Conservation (phyloP, 2,113 vertebrate genomes). For the Crotalus helleri region DNA sequence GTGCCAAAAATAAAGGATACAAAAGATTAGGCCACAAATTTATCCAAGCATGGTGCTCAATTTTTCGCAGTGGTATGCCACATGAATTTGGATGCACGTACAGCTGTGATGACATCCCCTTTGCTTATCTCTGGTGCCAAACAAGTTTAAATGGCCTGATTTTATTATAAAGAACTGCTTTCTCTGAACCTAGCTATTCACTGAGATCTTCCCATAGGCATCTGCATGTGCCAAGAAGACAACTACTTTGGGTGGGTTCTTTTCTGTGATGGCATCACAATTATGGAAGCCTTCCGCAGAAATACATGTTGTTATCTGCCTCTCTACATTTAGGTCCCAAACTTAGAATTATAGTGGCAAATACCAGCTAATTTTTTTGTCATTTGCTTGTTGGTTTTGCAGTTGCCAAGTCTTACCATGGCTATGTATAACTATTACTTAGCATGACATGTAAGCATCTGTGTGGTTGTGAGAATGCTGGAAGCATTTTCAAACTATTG, state of each 20-base stretch:
- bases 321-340: not conserved
- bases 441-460: not conserved
- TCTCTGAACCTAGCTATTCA: not conserved
- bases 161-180: not conserved
- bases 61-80: not conserved
- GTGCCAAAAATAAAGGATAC: not conserved
- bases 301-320: not conserved
- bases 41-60: not conserved
- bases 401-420: not conserved
- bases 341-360: not conserved
- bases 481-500: not conserved
- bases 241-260: not conserved
- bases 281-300: not conserved
- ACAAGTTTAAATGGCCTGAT: not conserved
- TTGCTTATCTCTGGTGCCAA: not conserved
- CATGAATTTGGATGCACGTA: not conserved
- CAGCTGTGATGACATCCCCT: not conserved
- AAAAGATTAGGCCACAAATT: not conserved
- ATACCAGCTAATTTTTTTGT: not conserved
- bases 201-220: not conserved
- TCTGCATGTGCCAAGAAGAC: not conserved
- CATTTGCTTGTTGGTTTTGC: not conserved
- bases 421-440: not conserved
- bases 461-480: not conserved
- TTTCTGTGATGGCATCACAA: not conserved